Conservation (phyloP, 2,888 invertebrate genomes). For the Amphiduros pacificus region DNA sequence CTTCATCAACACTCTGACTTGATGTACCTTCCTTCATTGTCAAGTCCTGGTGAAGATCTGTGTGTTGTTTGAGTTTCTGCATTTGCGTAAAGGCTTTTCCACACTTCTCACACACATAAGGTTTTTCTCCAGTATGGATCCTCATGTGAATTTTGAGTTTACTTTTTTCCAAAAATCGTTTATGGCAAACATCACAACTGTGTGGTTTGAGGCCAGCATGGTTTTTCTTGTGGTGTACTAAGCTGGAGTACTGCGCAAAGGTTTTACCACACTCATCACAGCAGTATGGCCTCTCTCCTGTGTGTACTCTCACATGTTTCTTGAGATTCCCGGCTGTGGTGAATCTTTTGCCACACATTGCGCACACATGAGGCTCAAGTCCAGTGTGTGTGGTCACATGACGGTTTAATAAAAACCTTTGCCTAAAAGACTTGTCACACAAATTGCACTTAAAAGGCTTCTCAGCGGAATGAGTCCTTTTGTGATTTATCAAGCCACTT, state of each 20-base stretch:
- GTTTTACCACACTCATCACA: not conserved
- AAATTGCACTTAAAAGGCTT: not conserved
- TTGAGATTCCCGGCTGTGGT: not conserved
- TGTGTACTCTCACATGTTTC: not conserved
- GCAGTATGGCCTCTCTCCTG: not conserved
- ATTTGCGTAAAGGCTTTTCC: too few species aligned
- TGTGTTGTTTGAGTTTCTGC: too few species aligned
- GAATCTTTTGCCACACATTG: not conserved
- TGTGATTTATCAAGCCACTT: not conserved
- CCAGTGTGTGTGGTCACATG: constrained; percentile 5
- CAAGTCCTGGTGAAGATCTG: too few species aligned
- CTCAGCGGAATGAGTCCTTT: not conserved
- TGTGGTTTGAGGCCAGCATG: not conserved
- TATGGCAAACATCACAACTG: not conserved
- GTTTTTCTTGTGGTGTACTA: not conserved
- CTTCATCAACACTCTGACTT: too few species aligned
- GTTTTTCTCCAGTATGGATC: not conserved
- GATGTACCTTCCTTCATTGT: too few species aligned
- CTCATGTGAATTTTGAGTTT: not conserved
- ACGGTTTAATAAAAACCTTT: not conserved
- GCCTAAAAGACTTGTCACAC: not conserved
- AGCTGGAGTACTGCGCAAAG: not conserved
- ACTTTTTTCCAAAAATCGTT: not conserved
- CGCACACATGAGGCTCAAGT: not conserved
- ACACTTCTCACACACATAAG: not conserved